Conservation (phyloP, 2,888 invertebrate genomes). For the Archips crataeganus region DNA sequence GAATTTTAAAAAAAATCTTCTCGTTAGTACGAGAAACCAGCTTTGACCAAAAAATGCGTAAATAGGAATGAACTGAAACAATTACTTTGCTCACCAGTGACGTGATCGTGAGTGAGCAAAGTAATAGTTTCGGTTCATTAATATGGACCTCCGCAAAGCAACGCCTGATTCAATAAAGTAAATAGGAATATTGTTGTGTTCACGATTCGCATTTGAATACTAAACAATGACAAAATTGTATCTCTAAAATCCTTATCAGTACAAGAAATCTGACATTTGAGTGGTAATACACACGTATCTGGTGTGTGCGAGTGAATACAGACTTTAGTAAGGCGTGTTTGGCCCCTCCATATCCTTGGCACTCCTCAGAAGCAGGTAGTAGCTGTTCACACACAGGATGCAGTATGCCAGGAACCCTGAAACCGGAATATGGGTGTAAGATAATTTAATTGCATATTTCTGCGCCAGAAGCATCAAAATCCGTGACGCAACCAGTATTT, state of each 20-base stretch:
- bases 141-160: too few species aligned
- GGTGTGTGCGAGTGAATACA: neutral
- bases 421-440: constrained; percentile 49
- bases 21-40: too few species aligned
- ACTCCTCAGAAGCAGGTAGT: constrained; percentile 74
- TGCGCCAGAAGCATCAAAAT: neutral
- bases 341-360: constrained; percentile 67
- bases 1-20: too few species aligned
- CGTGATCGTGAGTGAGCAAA: too few species aligned
- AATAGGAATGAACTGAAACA: too few species aligned
- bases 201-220: too few species aligned
- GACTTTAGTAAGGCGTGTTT: constrained; percentile 29
- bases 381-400: constrained; percentile 76
- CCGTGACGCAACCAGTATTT: neutral
- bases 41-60: too few species aligned
- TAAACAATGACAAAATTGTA: neutral
- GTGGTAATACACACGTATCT: neutral
- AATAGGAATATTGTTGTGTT: too few species aligned
- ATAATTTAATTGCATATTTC: neutral
- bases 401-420: constrained; percentile 68
- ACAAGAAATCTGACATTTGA: neutral
- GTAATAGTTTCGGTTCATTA: too few species aligned
- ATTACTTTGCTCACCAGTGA: too few species aligned
- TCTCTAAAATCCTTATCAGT: neutral
- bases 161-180: too few species aligned